These are phyloP conservation scores for Oligia fasciuncula DNA, from an alignment of 2,888 invertebrate genomes.

Conservation along the genomic window DNA sequence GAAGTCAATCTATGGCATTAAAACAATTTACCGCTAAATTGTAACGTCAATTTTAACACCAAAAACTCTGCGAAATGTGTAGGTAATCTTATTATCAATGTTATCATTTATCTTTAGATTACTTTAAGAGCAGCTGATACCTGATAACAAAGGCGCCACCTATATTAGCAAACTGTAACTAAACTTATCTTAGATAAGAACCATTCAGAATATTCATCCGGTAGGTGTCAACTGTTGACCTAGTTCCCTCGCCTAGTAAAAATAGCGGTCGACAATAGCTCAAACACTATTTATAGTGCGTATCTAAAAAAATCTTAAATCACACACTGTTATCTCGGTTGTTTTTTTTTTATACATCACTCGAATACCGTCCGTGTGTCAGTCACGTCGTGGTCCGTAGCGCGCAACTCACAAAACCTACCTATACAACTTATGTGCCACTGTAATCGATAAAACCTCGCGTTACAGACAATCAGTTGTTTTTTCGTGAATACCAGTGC, in stretches of 20 bases:
- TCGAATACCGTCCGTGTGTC: slow-evolving; percentile 61
- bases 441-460: slow-evolving; percentile 74
- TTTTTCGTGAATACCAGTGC: slow-evolving; percentile 78
- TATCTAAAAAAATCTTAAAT: slow-evolving; percentile 84
- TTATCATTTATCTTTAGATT: neutral
- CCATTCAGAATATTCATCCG: slow-evolving; percentile 67
- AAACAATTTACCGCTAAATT: neutral
- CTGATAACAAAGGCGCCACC: slow-evolving; percentile 67
- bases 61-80: neutral
- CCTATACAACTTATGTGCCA: slow-evolving; percentile 69
- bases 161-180: slow-evolving; percentile 61
- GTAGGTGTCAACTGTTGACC: slow-evolving; percentile 84
- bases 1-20: no score
- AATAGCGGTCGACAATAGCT: slow-evolving; percentile 89
- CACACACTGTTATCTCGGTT: slow-evolving; percentile 79
- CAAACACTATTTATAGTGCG: slow-evolving; percentile 88
- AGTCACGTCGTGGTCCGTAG: slow-evolving; percentile 63
- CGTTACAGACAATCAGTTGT: slow-evolving; percentile 74
- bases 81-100: neutral
- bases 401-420: slow-evolving; percentile 80
- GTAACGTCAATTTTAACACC: no score
- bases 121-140: slow-evolving; percentile 28
- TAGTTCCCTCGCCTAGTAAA: slow-evolving; percentile 87
- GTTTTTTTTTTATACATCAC: slow-evolving; percentile 70
- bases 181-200: slow-evolving; percentile 71